These are phyloP conservation scores for Drosophila fulvimacula DNA, from an alignment of 2,888 invertebrate genomes.

Conservation along the genomic window DNA sequence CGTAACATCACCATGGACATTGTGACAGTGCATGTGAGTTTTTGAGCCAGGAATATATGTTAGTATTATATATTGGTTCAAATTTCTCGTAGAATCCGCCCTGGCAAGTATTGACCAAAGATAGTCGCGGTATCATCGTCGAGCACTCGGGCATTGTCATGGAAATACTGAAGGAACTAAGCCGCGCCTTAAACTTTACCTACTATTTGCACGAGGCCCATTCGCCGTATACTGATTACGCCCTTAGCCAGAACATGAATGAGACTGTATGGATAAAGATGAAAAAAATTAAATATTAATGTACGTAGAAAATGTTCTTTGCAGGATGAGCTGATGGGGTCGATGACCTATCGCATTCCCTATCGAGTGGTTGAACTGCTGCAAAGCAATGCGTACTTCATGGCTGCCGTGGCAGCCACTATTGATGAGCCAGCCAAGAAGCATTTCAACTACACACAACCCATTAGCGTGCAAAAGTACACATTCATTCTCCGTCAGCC, in stretches of 20 bases:
- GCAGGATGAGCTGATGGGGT: conserved; percentile 76
- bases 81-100: conserved; percentile 90
- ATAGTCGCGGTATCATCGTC: conserved; percentile 85
- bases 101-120: conserved; percentile 90
- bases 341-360: conserved; percentile 80
- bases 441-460: conserved; percentile 90
- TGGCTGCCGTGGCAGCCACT: conserved; percentile 83
- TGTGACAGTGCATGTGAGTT: conserved; percentile 91
- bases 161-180: conserved; percentile 91
- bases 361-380: conserved; percentile 75
- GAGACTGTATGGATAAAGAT: conserved; percentile 66
- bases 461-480: conserved; percentile 92
- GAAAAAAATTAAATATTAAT: not conserved
- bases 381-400: conserved; percentile 78
- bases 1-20: conserved; percentile 90
- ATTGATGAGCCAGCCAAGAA: conserved; percentile 81
- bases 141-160: conserved; percentile 90
- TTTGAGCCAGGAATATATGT: conserved; percentile 69
- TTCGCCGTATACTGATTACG: conserved; percentile 48
- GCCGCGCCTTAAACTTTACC: conserved; percentile 92
- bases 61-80: conserved; percentile 60
- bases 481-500: conserved; percentile 92
- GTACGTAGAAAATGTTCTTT: not conserved
- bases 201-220: conserved; percentile 78
- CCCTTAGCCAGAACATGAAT: conserved; percentile 50